phyloP scores from a whole-genome alignment of 2,797 vertebrate species.

The Scolopax rusticola region DNA sequence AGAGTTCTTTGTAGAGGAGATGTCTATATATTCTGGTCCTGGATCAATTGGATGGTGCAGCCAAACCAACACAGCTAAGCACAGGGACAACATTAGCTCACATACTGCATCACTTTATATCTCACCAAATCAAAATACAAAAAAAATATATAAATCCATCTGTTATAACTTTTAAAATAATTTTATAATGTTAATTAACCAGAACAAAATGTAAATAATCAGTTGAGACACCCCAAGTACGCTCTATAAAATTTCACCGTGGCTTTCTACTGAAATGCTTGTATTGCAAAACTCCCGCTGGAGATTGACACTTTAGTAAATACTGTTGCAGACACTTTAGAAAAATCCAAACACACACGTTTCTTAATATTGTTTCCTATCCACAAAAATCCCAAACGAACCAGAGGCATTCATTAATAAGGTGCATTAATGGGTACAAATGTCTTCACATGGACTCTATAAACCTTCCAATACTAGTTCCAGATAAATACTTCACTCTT shows the following conservation, averaged over 20 bases:
- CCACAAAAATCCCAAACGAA: not conserved
- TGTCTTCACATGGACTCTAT: not conserved
- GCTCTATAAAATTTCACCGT: not conserved
- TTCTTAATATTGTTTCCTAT: not conserved
- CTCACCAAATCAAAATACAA: not conserved
- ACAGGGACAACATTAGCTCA: not conserved
- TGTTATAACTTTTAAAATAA: not conserved
- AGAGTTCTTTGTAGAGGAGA: not conserved
- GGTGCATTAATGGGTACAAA: not conserved
- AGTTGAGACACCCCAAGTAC: accelerated
- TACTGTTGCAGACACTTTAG: not conserved
- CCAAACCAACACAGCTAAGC: not conserved
- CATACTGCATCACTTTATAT: not conserved
- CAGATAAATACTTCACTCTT: not conserved
- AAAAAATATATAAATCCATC: not conserved
- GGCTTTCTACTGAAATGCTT: not conserved
- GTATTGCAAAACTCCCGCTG: not conserved
- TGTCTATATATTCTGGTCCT: not conserved
- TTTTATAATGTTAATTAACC: no score
- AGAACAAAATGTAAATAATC: not conserved
- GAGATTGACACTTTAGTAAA: not conserved
- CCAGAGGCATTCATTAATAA: not conserved
- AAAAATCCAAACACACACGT: not conserved
- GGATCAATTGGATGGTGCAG: not conserved
- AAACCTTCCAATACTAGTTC: not conserved